These are phyloP conservation scores for Rotaria socialis DNA, from an alignment of 2,888 invertebrate genomes.

Conservation along the genomic window DNA sequence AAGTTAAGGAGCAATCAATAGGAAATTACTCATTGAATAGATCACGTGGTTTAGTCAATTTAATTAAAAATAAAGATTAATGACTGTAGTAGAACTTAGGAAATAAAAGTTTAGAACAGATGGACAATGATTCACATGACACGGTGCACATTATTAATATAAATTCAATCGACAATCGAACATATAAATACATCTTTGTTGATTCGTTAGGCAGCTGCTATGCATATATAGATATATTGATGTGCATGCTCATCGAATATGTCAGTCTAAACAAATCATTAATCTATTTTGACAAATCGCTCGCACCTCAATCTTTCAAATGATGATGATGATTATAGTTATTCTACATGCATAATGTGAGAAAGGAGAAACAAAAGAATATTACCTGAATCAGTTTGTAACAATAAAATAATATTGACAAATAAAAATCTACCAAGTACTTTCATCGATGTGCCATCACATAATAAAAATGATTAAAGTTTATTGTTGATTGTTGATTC, in stretches of 20 bases:
- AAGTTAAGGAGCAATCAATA: too few species aligned
- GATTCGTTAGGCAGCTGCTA: background rate
- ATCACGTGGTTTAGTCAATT: too few species aligned
- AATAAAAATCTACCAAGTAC: background rate
- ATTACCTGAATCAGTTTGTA: background rate
- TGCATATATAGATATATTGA: background rate
- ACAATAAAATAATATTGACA: background rate
- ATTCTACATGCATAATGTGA: too few species aligned
- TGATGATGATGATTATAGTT: too few species aligned
- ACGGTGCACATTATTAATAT: background rate
- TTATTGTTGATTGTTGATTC: background rate
- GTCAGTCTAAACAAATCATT: background rate
- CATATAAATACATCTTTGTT: background rate
- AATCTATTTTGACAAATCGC: background rate
- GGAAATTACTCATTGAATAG: too few species aligned
- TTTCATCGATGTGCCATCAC: background rate
- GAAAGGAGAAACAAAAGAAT: too few species aligned
- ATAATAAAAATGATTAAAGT: background rate
- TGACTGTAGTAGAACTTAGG: background rate
- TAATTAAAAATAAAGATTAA: background rate
- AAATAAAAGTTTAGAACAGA: background rate
- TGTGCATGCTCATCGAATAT: background rate
- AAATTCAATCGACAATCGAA: background rate
- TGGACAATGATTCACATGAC: background rate
- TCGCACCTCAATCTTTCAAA: too few species aligned